A percentile compares a stretch with the other conserved stretches of the same genome.
Evolutionary conservation across 2,888 invertebrate species (phyloP).

Genomic region (Chrysotoxum bicinctum): DNA sequence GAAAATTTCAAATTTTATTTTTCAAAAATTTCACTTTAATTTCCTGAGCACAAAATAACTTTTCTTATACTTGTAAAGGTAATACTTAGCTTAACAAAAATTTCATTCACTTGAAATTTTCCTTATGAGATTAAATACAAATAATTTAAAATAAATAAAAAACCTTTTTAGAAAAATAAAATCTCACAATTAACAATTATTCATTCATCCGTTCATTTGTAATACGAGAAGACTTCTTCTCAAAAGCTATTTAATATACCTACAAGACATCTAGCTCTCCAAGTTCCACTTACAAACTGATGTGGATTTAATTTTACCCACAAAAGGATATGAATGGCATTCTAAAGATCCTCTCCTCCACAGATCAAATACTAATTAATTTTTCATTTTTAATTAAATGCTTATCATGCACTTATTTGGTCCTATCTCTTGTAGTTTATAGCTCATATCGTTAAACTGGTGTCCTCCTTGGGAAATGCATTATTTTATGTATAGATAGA

Average conservation of each 20-base stretch:
- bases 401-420: slow-evolving; percentile 69
- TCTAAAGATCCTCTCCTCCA: slow-evolving; percentile 64
- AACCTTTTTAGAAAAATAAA: not conserved
- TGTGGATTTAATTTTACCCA: slow-evolving; percentile 65
- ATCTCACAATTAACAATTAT: slow-evolving; percentile 23
- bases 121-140: not conserved
- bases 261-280: slow-evolving; percentile 30
- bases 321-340: slow-evolving; percentile 68
- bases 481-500: not conserved
- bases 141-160: not conserved
- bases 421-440: slow-evolving; percentile 70
- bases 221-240: slow-evolving; percentile 23
- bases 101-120: not conserved
- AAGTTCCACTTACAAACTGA: slow-evolving; percentile 66
- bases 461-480: slow-evolving; percentile 46
- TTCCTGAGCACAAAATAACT: too few species aligned
- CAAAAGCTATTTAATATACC: slow-evolving; percentile 47
- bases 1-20: too few species aligned
- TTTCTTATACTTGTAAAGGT: too few species aligned
- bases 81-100: not conserved
- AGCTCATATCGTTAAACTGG: slow-evolving; percentile 57
- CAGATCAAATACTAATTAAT: slow-evolving; percentile 72
- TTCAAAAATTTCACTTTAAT: too few species aligned
- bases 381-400: slow-evolving; percentile 73
- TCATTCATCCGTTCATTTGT: slow-evolving; percentile 13